Percentiles rank a stretch among this genome's conserved stretches.
Conservation (phyloP, 2,888 invertebrate genomes). For the Brachypalpus laphriformis region DNA sequence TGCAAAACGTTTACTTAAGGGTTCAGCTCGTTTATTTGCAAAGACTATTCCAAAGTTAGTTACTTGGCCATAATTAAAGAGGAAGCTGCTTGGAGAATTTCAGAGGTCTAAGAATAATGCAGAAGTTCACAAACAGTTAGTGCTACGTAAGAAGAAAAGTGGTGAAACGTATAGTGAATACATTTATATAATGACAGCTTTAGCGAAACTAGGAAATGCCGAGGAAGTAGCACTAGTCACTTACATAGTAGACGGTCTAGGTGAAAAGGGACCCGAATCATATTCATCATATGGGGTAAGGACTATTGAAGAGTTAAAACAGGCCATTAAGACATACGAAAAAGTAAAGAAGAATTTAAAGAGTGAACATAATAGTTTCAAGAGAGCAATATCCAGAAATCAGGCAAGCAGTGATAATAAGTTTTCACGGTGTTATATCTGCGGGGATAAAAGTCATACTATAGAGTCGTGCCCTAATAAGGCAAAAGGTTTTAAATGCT, state of each 20-base stretch:
- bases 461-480: conserved; percentile 19
- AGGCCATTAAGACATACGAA: conserved; percentile 10
- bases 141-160: neutral
- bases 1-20: neutral
- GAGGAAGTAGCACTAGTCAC: neutral
- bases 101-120: neutral
- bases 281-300: conserved; percentile 19
- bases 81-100: neutral
- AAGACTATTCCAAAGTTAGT: neutral
- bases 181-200: neutral
- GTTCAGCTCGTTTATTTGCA: neutral
- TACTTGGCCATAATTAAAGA: neutral
- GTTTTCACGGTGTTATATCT: conserved; percentile 6
- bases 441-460: conserved; percentile 13
- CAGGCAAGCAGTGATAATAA: neutral
- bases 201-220: neutral
- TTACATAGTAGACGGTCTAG: conserved; percentile 81
- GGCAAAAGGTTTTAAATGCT: conserved; percentile 35
- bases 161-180: neutral
- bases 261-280: conserved; percentile 76
- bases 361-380: too few relatives aligned
- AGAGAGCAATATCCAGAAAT: neutral
- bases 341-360: neutral
- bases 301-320: conserved; percentile 12
- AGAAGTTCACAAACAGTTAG: neutral